Evolutionary conservation across 2,797 vertebrate species (phyloP), one percentile per base, ranked within the genome.

Genomic region (Poeciliopsis paucimaculata): DNA sequence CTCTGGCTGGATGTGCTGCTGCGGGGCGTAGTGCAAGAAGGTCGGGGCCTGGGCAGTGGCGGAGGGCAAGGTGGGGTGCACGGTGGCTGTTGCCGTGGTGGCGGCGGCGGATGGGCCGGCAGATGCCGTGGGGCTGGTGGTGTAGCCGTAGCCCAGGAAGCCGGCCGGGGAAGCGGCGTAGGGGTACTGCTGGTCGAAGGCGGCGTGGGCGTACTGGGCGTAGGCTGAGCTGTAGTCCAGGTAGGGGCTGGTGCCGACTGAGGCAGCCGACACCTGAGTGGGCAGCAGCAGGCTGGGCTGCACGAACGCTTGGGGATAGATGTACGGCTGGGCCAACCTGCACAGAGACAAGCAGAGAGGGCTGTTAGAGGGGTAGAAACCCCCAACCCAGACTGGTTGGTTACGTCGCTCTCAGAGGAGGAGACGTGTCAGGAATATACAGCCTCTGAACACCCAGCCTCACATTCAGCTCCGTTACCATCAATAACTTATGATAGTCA

Each of bases 201-300:
- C 92, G 60, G 97, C 96, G 16, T 97, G 94, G 72, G 97, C 96
- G 76, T 97, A 99, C 91, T 98, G 98, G 72, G 93, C 88, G 13
- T 97, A 98, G 92, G 97, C 96, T 0, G 97, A 83, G 0, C 94
- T 95, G 95, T 98, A 98, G 91, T 98, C 97, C 47, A 98, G 94
- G 92, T 97, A 99, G 2, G 97, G 96, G 75, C 97, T 97, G 76
- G 93, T 96, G 34, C 94, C 94, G 84, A 98, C 92, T 0, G 97
- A 95, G 12, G 95, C 92, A 72, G 49, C 49, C 18, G 97, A 96
- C 26, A 98, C 91, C 0, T 97, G 97, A 43, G 96, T 95, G 0
- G 97, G 98, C 88, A 99, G 95, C 90, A 98, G 96, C 95, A 98
- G 93, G 70, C 97, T 97, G 89, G 97, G 98, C 94, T 98, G 98